Percentiles rank a stretch among this genome's conserved stretches.
These are phyloP conservation scores for Brachypteracias leptosomus DNA, from an alignment of 2,113 vertebrate species.

Conservation along the genomic window DNA sequence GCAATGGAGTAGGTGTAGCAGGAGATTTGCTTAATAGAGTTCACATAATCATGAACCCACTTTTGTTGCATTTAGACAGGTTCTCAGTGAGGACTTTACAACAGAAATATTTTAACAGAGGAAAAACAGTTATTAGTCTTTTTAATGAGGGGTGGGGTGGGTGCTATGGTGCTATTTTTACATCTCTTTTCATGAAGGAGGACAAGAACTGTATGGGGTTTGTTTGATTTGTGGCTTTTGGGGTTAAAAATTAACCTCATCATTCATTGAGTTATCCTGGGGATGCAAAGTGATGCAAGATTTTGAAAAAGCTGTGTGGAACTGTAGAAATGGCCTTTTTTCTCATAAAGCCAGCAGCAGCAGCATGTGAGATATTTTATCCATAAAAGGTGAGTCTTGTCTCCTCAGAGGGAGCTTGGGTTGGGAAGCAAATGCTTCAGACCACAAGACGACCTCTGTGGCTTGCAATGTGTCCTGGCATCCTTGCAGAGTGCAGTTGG, in stretches of 20 bases:
- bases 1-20: conserved; percentile 37
- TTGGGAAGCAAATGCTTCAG: neutral
- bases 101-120: conserved; percentile 30
- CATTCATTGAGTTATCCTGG: neutral
- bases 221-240: neutral
- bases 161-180: conserved; percentile 44
- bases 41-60: conserved; percentile 23
- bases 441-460: neutral
- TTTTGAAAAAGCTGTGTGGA: neutral
- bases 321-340: neutral
- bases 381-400: neutral
- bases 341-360: neutral
- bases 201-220: neutral
- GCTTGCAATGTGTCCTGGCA: neutral
- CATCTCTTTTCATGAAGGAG: neutral
- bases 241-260: neutral
- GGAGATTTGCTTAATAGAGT: conserved; percentile 55
- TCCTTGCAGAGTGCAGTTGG: neutral
- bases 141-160: neutral
- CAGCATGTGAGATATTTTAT: neutral
- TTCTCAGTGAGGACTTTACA: conserved; percentile 13
- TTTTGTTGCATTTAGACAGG: conserved; percentile 21
- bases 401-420: neutral
- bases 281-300: neutral
- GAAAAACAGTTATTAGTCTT: conserved; percentile 52